Evolutionary conservation across 2,888 invertebrate genomes (phyloP), one percentile per base, ranked within the genome.

Genomic region (Crioceris asparagi): DNA sequence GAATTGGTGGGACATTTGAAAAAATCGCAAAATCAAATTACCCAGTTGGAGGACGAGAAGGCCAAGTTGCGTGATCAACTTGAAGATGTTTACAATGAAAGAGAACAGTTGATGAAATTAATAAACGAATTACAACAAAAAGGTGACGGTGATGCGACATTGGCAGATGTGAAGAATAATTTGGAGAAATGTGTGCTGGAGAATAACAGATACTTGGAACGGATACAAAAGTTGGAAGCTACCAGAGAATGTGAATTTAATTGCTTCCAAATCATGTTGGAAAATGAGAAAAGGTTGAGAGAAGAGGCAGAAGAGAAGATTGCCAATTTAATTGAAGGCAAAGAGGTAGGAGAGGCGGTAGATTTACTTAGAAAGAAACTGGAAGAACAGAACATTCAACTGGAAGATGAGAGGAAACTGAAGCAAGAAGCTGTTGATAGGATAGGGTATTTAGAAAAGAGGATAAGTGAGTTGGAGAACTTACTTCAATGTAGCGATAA

Each of bases 1-100:
- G 58, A 60, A 31, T 44, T 61, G 11, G 47, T 54, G 5, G 52
- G 52, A 4, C 53, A 56, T 27, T 31, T 62, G 35, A 53, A 54
- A 36, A 44, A 45, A 40, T 45, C 50, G 4, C 47, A 51, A 26
- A 44, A 50, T 4, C 46, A 41, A 35, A 46, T 56, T 10, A 43
- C 45, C 4, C 45, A 49, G 27, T 41, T 59, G 16, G 55, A 57
- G 40, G 41, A 40, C 2, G 43, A 46, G 31, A 50, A 38, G 5
- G 26, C 27, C 14, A 40, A 29, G 25, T 21, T 43, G 27, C 34
- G 42, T 11, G 30, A 34, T 8, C 31, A 38, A 26, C 25, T 47
- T 4, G 35, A 32, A 12, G 38, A 42, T 8, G 25, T 46, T 17
- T 35, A 40, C 4, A 40, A 43, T 16, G 42, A 47, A 35, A 37